These are phyloP conservation scores for Eulemur rufifrons DNA, from an alignment of 2,113 vertebrate genomes.

Conservation along the genomic window DNA sequence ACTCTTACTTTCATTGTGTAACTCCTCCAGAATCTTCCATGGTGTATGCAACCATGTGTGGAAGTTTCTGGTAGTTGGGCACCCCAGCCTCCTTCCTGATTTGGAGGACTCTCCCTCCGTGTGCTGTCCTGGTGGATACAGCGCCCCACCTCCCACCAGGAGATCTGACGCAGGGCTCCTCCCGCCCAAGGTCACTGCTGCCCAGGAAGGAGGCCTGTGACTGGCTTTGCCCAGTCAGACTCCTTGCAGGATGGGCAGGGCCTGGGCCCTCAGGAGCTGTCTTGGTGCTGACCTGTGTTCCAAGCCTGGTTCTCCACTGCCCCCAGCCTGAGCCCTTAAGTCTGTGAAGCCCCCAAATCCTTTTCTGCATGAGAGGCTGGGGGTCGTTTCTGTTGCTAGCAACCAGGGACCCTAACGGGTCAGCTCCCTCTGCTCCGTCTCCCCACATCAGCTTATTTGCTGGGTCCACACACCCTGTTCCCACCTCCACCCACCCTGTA, in stretches of 20 bases:
- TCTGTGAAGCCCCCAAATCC: background rate
- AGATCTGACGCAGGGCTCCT: background rate
- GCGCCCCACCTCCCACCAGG: accelerated
- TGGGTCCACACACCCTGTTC: background rate
- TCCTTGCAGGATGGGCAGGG: background rate
- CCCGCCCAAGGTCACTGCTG: background rate
- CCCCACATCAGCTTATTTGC: background rate
- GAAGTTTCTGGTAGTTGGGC: background rate
- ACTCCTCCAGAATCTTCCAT: background rate
- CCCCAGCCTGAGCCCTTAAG: background rate
- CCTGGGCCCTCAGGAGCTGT: background rate
- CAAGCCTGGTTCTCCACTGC: background rate
- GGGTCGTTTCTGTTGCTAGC: background rate
- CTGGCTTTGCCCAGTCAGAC: background rate
- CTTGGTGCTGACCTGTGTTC: background rate
- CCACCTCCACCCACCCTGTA: no score
- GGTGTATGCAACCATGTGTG: background rate
- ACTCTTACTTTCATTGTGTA: background rate
- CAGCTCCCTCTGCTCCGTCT: background rate
- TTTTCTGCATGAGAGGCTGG: background rate
- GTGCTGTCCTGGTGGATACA: background rate
- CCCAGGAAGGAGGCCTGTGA: background rate
- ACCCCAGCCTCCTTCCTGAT: background rate
- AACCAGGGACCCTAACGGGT: background rate
- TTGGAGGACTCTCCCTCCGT: background rate